These are phyloP conservation scores for Porites lutea DNA, from an alignment of 64 coral and sea anemone genomes.

Conservation along the genomic window DNA sequence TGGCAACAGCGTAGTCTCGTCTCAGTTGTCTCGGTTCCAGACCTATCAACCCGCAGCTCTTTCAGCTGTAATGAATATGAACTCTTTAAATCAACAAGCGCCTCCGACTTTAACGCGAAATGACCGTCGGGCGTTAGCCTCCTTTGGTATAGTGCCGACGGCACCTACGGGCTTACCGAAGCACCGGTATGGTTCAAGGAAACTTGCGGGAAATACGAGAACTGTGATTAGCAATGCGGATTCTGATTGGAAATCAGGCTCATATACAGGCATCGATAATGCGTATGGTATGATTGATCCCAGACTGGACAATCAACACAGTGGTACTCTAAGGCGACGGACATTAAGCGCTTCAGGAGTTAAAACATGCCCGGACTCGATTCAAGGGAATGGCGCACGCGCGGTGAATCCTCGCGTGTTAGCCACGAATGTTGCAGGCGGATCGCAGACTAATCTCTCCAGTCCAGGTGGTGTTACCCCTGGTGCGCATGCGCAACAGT, in stretches of 20 bases:
- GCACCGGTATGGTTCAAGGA: slow-evolving; percentile 80
- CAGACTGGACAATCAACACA: slow-evolving; percentile 71
- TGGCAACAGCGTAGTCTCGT: slow-evolving; percentile 1
- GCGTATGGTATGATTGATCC: slow-evolving; percentile 30
- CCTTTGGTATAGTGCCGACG: slow-evolving; percentile 59
- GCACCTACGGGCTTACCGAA: slow-evolving; percentile 54
- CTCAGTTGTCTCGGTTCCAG: slow-evolving; percentile 60
- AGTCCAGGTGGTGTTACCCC: slow-evolving; percentile 62
- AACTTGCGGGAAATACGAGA: slow-evolving; percentile 53
- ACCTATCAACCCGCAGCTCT: slow-evolving; percentile 60
- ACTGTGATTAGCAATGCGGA: slow-evolving; percentile 57
- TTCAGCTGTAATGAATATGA: slow-evolving; percentile 66
- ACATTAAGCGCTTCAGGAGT: slow-evolving; percentile 86
- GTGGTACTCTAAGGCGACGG: slow-evolving; percentile 59
- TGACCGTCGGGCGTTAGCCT: slow-evolving; percentile 83
- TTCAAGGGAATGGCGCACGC: slow-evolving; percentile 34
- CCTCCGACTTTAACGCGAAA: slow-evolving; percentile 39
- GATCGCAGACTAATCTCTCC: slow-evolving; percentile 78
- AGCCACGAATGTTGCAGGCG: slow-evolving; percentile 2
- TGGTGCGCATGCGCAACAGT: slow-evolving; percentile 68
- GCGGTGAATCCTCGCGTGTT: slow-evolving; percentile 61
- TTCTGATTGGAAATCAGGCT: slow-evolving; percentile 38
- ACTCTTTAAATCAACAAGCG: slow-evolving; percentile 66
- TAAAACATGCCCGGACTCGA: slow-evolving; percentile 41
- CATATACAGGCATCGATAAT: background rate